Evolutionary conservation across 2,888 invertebrate species (phyloP).

Genomic region (Glyphotaelius pellucidus): DNA sequence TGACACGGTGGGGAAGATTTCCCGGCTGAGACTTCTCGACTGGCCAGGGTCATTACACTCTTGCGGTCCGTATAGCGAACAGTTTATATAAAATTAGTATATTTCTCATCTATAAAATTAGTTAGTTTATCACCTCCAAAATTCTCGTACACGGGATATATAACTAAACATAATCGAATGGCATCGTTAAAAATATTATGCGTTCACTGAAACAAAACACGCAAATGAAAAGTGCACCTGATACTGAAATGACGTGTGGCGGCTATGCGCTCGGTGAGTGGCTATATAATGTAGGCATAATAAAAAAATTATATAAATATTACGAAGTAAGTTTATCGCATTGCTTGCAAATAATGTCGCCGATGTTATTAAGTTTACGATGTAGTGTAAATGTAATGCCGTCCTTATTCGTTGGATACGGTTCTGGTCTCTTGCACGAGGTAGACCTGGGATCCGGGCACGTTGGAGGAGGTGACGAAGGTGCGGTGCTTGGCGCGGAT

Average conservation of each 20-base stretch:
- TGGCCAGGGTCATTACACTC: conserved; percentile 27
- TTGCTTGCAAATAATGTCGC: conserved; percentile 59
- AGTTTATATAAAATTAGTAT: conserved; percentile 39
- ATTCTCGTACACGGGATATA: conserved; percentile 37
- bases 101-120: conserved; percentile 21
- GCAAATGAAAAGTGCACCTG: conserved; percentile 48
- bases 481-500: conserved; percentile 99
- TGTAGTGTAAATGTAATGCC: conserved; percentile 32
- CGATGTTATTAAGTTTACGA: conserved; percentile 40
- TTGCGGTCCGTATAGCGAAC: conserved; percentile 40
- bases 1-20: neutral
- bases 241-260: conserved; percentile 15
- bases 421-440: conserved; percentile 89
- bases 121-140: conserved; percentile 17
- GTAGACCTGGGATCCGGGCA: conserved; percentile 94
- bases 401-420: conserved; percentile 71
- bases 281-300: conserved; percentile 23
- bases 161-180: conserved; percentile 57
- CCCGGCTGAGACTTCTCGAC: conserved; percentile 18
- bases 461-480: conserved; percentile 95
- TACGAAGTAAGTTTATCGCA: conserved; percentile 56
- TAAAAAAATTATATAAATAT: conserved; percentile 56
- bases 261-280: conserved; percentile 30
- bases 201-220: conserved; percentile 45
- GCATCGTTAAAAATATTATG: conserved; percentile 28